These are phyloP conservation scores for Halcyon malimbica DNA, from an alignment of 2,113 vertebrate genomes.

Conservation along the genomic window DNA sequence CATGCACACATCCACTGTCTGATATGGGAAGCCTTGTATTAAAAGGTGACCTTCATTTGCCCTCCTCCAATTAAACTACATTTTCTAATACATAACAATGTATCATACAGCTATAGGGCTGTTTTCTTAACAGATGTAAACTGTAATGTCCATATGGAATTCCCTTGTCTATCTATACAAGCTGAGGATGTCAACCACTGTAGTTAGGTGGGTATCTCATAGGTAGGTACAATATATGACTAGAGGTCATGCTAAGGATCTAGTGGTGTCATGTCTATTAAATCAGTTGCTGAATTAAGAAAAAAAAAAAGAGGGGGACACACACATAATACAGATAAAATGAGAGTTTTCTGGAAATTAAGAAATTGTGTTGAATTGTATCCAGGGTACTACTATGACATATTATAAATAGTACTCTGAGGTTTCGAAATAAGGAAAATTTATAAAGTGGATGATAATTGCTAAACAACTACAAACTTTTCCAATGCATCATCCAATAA, in stretches of 20 bases:
- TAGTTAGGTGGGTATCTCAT: background rate
- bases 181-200: background rate
- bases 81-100: background rate
- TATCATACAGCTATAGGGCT: background rate
- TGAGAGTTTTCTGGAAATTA: background rate
- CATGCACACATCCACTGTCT: background rate
- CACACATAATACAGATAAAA: background rate
- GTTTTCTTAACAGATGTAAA: background rate
- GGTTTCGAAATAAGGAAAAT: background rate
- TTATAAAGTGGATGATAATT: slow-evolving; percentile 18
- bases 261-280: background rate
- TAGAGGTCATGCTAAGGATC: background rate
- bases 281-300: background rate
- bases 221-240: background rate
- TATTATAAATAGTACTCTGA: background rate
- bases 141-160: background rate
- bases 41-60: background rate
- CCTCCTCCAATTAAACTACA: background rate
- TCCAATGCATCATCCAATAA: background rate
- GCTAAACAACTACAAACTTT: slow-evolving; percentile 22
- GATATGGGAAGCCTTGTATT: background rate
- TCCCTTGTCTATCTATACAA: background rate
- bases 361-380: background rate
- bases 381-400: background rate
- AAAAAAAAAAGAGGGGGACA: background rate